Evolutionary conservation across 2,888 invertebrate genomes (phyloP).

Genomic region (Malthinus seriepunctatus): DNA sequence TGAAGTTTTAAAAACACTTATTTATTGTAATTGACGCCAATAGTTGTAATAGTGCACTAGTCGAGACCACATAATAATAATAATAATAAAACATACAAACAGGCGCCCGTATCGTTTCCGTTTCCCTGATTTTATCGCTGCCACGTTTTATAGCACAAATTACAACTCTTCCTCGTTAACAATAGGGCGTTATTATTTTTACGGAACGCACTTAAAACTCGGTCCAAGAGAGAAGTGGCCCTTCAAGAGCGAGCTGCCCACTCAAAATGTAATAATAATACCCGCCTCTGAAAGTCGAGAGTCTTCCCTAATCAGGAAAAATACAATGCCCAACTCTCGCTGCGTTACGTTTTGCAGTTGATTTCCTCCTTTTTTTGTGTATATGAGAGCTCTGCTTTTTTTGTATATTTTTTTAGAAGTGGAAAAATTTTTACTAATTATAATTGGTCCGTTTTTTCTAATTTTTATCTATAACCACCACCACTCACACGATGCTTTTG

Average conservation of each 20-base stretch:
- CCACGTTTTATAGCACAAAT: too few relatives aligned
- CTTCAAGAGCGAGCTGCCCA: constrained; percentile 45
- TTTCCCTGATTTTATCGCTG: constrained; percentile 34
- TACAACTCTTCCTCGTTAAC: constrained; percentile 32
- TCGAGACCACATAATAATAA: constrained; percentile 13
- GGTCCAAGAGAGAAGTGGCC: constrained; percentile 43
- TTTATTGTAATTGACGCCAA: constrained; percentile 26
- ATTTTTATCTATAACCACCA: too few relatives aligned
- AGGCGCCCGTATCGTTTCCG: constrained; percentile 32
- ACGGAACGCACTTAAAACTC: constrained; percentile 36
- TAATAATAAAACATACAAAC: neutral
- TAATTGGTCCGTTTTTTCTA: neutral
- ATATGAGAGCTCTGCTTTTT: constrained; percentile 28
- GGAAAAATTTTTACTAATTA: constrained; percentile 6
- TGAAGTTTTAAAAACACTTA: constrained; percentile 7
- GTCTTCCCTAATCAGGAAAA: constrained; percentile 42
- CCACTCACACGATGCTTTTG: too few relatives aligned
- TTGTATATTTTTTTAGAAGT: constrained; percentile 15
- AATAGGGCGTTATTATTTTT: constrained; percentile 35
- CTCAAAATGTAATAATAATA: constrained; percentile 46
- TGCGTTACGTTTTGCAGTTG: constrained; percentile 32
- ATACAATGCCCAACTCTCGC: constrained; percentile 38
- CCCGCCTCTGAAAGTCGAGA: constrained; percentile 39
- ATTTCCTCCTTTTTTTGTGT: constrained; percentile 22
- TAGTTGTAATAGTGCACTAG: neutral